Conservation (phyloP, 2,113 vertebrate genomes). For the Mastomys coucha region DNA sequence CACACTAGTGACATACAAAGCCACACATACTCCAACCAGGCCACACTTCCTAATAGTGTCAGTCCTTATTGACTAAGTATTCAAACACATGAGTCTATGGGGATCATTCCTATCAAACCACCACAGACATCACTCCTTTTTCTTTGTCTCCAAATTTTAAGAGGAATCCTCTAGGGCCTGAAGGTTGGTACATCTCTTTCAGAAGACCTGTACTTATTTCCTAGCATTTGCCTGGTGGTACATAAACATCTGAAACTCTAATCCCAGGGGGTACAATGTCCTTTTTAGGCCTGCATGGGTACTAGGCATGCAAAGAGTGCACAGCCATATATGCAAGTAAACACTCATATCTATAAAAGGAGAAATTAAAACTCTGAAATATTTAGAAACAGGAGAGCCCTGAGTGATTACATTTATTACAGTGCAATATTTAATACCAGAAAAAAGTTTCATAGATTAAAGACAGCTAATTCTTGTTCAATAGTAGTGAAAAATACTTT, state of each 20-base stretch:
- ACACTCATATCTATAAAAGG: background rate
- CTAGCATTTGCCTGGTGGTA: background rate
- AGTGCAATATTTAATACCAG: background rate
- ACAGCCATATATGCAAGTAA: background rate
- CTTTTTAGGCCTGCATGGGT: background rate
- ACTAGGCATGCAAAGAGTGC: background rate
- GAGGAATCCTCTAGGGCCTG: background rate
- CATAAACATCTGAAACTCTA: background rate
- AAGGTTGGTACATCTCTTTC: background rate
- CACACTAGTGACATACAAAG: background rate
- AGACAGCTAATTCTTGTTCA: background rate
- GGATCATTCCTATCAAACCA: background rate
- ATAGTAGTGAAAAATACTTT: background rate
- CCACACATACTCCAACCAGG: background rate
- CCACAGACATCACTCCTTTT: background rate
- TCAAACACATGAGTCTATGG: background rate
- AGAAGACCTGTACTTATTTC: background rate
- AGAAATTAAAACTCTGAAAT: background rate
- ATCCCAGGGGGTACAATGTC: no score
- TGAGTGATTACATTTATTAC: rapidly evolving
- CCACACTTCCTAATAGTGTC: background rate
- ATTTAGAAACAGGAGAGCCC: background rate
- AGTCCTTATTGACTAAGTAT: background rate
- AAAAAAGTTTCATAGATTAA: background rate
- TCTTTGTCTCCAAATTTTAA: background rate